Conservation (phyloP, 2,888 invertebrate genomes). For the Pemphredon lugubris region DNA sequence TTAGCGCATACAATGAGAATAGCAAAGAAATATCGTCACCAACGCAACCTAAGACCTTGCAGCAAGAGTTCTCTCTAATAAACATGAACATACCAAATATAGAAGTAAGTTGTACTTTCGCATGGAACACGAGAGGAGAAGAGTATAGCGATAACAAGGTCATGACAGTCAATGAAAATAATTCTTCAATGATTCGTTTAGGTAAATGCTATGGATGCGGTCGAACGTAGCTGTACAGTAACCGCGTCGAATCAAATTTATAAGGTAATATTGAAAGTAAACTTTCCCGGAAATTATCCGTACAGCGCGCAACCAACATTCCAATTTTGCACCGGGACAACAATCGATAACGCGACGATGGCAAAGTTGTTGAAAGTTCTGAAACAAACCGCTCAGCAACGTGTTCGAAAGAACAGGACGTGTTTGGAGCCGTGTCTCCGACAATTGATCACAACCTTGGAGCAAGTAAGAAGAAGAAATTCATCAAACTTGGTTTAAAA, state of each 20-base stretch:
- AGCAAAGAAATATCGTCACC: constrained; percentile 77
- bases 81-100: constrained; percentile 90
- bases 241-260: constrained; percentile 83
- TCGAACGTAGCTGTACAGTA: constrained; percentile 84
- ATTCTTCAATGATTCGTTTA: constrained; percentile 1
- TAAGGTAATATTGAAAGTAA: constrained; percentile 84
- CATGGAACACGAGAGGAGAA: neutral
- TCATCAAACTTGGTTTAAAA: neutral
- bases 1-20: constrained; percentile 63
- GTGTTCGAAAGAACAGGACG: constrained; percentile 91
- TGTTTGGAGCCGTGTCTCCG: constrained; percentile 94
- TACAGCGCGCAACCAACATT: constrained; percentile 86
- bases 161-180: neutral
- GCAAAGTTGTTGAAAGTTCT: constrained; percentile 90
- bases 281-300: constrained; percentile 89
- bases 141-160: neutral
- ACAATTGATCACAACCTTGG: constrained; percentile 86
- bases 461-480: constrained; percentile 80
- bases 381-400: constrained; percentile 90
- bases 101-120: constrained; percentile 82
- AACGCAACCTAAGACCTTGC: constrained; percentile 84
- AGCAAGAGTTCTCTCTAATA: constrained; percentile 89
- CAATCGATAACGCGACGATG: constrained; percentile 87
- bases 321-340: constrained; percentile 86
- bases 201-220: constrained; percentile 83